phyloP scores from a whole-genome alignment of 2,113 vertebrate species.

The Burhinus oedicnemus region DNA sequence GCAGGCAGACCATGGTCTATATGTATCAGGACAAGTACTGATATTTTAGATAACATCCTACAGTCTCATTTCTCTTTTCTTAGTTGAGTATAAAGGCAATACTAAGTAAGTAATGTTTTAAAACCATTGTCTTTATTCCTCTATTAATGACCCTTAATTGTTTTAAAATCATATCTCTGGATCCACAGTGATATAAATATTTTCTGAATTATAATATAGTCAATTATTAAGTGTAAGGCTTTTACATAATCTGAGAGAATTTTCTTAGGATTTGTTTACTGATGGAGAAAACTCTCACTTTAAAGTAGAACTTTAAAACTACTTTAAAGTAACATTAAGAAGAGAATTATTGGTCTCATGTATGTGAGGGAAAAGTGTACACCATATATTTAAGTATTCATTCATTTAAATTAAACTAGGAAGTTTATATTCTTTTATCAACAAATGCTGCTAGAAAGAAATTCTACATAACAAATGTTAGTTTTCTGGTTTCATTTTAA shows the following conservation, averaged over 20 bases:
- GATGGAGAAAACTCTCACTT: background rate
- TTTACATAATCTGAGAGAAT: background rate
- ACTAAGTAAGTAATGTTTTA: background rate
- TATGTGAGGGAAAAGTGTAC: background rate
- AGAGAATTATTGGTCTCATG: background rate
- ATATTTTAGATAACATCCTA: background rate
- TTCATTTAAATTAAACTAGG: background rate
- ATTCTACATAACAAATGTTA: background rate
- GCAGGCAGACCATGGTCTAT: background rate
- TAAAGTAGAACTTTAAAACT: background rate
- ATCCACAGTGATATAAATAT: background rate
- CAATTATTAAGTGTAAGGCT: background rate
- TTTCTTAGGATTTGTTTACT: background rate
- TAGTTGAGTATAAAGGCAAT: background rate
- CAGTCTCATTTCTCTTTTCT: background rate
- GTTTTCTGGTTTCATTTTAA: background rate
- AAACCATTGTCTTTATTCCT: background rate
- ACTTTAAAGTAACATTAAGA: background rate
- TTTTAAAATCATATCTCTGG: background rate
- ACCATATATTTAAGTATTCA: background rate
- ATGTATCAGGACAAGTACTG: background rate
- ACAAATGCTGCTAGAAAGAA: background rate
- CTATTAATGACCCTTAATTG: background rate
- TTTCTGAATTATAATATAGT: background rate
- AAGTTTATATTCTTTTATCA: background rate